Base-by-base conservation (phyloP, 2,797 vertebrate genomes). In the Thripadectes ignobilis region DNA sequence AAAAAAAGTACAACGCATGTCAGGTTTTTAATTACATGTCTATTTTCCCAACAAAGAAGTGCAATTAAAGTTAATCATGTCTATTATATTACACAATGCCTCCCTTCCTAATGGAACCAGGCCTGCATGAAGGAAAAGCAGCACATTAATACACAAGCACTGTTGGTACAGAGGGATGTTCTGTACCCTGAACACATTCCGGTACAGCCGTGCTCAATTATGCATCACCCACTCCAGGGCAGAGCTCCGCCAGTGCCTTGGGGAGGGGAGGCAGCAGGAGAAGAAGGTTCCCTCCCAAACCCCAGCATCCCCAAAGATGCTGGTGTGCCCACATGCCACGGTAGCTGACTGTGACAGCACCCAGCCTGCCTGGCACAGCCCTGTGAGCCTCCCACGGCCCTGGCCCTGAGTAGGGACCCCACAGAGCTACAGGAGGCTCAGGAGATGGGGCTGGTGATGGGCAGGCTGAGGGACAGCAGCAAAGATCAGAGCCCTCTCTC, bases 21-120 rank as follows among this genome's bases (percentile, higher is more conserved):
- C 93, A 92, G 87, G 77, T 96, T 96, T 96, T 97, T 96, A 96
- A 96, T 97, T 97, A 95, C 88, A 86, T 58, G 67, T 97, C 96
- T 97, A 77, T 95, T 94, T 97, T 90, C 93, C 86, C 74, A 96
- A 96, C 95, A 97, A 97, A 96, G 84, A 88, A 93, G 89, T 55
- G 68, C 74, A 96, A 97, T 96, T 97, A 95, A 96, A 92, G 83
- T 93, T 96, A 96, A 97, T 97, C 61, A 93, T 93, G 94, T 92
- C 93, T 95, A 93, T 95, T 95, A 66, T 93, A 95, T 90, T 95
- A 95, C 77, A 95, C 89, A 96, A 95, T 89, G 79, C 92, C 84
- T 95, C 77, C 78, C 76, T 83, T 86, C 52, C 90, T 96, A 95
- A 96, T 91, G 92, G 94, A 96, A 95, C 89, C 91, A 95, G 84